Conservation (phyloP, 2,113 vertebrate genomes). For the Coturnix japonica region DNA sequence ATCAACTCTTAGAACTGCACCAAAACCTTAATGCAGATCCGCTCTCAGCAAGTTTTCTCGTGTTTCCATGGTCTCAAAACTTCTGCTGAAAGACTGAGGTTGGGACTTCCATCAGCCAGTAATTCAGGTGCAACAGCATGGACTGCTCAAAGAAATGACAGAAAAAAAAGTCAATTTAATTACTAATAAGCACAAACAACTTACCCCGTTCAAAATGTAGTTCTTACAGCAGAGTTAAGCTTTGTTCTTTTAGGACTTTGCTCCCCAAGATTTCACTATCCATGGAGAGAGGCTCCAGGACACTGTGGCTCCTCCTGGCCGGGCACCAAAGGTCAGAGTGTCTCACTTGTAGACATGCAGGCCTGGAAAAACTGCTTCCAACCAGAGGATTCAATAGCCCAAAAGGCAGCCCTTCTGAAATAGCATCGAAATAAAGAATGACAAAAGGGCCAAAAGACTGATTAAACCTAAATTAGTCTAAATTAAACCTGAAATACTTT, state of each 20-base stretch:
- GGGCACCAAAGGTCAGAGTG: background rate
- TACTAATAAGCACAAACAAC: background rate
- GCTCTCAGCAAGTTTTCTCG: background rate
- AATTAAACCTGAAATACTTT: slow-evolving; percentile 9
- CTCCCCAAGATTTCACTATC: background rate
- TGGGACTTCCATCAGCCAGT: background rate
- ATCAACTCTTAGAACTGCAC: background rate
- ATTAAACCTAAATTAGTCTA: slow-evolving; percentile 20
- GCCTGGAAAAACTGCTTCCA: slow-evolving; percentile 38
- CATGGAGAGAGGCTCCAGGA: background rate
- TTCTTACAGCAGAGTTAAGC: background rate
- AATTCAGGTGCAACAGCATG: background rate
- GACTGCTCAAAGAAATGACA: background rate
- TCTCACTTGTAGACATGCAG: background rate
- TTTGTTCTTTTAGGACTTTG: background rate
- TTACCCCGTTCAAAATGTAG: background rate
- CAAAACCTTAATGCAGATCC: background rate
- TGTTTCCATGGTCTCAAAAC: background rate
- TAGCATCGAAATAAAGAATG: slow-evolving; percentile 39
- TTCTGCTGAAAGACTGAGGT: background rate
- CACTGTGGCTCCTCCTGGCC: background rate
- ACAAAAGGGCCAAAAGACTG: slow-evolving; percentile 10
- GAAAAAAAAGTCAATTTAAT: background rate
- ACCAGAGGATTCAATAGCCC: background rate
- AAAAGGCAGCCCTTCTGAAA: slow-evolving; percentile 26